Percentiles rank a stretch among this genome's conserved stretches.
Evolutionary conservation across 2,797 vertebrate species (phyloP).

Genomic region (Phyllotis vaccarum): DNA sequence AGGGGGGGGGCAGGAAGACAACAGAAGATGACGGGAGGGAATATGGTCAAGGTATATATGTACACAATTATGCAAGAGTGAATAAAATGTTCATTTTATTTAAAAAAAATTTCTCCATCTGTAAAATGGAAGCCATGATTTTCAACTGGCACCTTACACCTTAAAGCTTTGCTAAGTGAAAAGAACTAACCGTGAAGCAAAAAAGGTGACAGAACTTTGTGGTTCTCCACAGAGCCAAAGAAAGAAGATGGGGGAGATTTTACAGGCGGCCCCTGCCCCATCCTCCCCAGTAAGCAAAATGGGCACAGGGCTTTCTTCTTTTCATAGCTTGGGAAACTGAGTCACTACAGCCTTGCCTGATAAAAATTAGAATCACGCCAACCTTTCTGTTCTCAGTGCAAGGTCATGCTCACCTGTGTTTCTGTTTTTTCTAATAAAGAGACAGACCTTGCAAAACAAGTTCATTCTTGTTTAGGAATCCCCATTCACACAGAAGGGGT

Average conservation of each 20-base stretch:
- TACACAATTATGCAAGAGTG: neutral
- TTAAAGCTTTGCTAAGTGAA: slow-evolving; percentile 52
- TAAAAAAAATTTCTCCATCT: neutral
- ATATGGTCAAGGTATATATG: neutral
- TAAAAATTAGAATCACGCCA: slow-evolving; percentile 52
- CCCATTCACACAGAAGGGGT: neutral
- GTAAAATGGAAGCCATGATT: slow-evolving; percentile 39
- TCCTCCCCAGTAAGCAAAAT: slow-evolving; percentile 15
- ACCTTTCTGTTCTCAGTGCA: neutral
- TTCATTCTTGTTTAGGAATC: slow-evolving; percentile 28
- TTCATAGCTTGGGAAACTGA: slow-evolving; percentile 72
- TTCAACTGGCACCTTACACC: neutral
- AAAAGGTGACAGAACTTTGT: slow-evolving; percentile 8
- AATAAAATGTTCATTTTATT: neutral
- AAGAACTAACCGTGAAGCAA: slow-evolving; percentile 17
- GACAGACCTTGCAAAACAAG: slow-evolving; percentile 59
- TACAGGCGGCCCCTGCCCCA: neutral
- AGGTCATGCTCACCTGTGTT: neutral
- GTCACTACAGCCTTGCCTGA: slow-evolving; percentile 43
- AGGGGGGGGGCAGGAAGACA: neutral
- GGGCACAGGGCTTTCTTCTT: slow-evolving; percentile 40
- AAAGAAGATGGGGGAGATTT: neutral
- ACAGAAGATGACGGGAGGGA: neutral
- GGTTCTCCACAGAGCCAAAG: slow-evolving; percentile 31
- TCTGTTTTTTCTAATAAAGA: slow-evolving; percentile 58